A percentile compares a stretch with the other conserved stretches of the same genome.
These are phyloP conservation scores for Hystrix brachyura DNA, from an alignment of 2,113 vertebrate species.

Conservation along the genomic window DNA sequence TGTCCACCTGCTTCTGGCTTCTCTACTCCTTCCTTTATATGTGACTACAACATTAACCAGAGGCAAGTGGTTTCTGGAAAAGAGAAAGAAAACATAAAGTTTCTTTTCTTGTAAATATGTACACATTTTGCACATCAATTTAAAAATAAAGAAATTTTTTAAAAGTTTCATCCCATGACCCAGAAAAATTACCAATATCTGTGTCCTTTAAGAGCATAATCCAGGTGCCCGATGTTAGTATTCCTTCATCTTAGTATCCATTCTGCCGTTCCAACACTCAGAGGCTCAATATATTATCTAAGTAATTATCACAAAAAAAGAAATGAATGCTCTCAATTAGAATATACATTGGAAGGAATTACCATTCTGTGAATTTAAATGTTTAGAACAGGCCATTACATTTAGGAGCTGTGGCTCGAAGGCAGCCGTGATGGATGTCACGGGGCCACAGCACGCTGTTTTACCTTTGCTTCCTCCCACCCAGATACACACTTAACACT, in stretches of 20 bases:
- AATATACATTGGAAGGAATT: conserved; percentile 44
- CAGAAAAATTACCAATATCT: not conserved
- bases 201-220: conserved; percentile 29
- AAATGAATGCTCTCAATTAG: conserved; percentile 49
- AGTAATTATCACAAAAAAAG: conserved; percentile 68
- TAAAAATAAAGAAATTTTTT: not conserved
- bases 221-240: not conserved
- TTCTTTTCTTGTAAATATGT: too few relatives aligned
- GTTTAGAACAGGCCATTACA: conserved; percentile 12
- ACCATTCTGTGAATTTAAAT: not conserved
- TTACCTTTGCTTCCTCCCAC: not conserved
- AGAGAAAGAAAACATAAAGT: not conserved
- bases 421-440: not conserved
- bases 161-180: not conserved
- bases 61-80: not conserved
- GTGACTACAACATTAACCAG: not conserved
- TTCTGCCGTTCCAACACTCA: not conserved
- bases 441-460: not conserved
- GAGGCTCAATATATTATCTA: conserved; percentile 29
- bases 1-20: not conserved
- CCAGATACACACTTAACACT: not conserved
- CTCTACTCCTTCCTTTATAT: not conserved
- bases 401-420: not conserved
- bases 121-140: not conserved
- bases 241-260: conserved; percentile 55